phyloP scores from a whole-genome alignment of 2,888 invertebrate species.

The Parnassius mnemosyne region DNA sequence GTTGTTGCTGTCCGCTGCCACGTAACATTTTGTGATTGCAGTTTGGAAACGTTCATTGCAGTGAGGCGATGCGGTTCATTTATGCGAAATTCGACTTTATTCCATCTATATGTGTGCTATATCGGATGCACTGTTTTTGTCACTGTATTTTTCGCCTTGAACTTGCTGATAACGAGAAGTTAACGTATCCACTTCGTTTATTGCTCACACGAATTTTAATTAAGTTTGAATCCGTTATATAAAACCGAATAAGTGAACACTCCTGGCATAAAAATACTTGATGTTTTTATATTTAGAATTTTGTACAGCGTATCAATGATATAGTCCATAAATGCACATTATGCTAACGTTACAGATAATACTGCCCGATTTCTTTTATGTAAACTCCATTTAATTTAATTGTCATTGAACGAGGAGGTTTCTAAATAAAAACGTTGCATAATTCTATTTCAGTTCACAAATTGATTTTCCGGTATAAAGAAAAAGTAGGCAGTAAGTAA shows the following conservation, averaged over 20 bases:
- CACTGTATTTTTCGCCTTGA: slow-evolving; percentile 47
- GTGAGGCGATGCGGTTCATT: slow-evolving; percentile 39
- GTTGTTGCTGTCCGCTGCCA: slow-evolving; percentile 71
- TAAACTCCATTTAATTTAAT: neutral
- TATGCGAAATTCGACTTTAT: slow-evolving; percentile 48
- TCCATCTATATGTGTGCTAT: slow-evolving; percentile 34
- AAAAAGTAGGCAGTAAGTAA: too few species aligned
- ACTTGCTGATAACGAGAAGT: slow-evolving; percentile 47
- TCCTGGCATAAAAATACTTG: too few species aligned
- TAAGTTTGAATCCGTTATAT: slow-evolving; percentile 22
- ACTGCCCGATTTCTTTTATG: neutral
- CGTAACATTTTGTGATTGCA: slow-evolving; percentile 74
- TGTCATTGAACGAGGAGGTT: neutral
- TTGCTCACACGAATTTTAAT: slow-evolving; percentile 25
- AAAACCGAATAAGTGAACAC: neutral
- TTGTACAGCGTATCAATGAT: too few species aligned
- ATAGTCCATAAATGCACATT: too few species aligned
- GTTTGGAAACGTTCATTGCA: slow-evolving; percentile 67
- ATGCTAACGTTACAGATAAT: too few species aligned
- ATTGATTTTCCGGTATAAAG: neutral
- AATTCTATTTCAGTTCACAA: neutral
- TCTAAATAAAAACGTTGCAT: slow-evolving; percentile 1
- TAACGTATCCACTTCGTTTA: slow-evolving; percentile 23
- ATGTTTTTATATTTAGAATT: too few species aligned
- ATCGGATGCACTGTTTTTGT: slow-evolving; percentile 21